Evolutionary conservation across 2,797 vertebrate species (phyloP).

Genomic region (Chaunax sp.): DNA sequence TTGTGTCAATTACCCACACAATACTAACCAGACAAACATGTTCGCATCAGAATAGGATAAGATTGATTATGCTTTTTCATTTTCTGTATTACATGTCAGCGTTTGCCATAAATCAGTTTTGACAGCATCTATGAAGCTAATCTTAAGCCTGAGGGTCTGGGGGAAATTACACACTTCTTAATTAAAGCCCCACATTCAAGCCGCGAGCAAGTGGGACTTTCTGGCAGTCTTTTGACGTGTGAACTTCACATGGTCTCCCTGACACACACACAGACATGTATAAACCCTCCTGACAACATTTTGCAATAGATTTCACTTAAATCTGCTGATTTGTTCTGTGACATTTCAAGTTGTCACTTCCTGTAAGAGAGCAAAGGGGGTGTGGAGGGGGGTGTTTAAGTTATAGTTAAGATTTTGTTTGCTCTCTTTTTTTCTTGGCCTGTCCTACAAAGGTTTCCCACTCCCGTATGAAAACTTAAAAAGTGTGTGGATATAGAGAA

Average conservation of each 20-base stretch:
- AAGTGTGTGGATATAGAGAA: slow-evolving; percentile 57
- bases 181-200: slow-evolving; percentile 41
- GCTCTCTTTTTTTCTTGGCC: slow-evolving; percentile 52
- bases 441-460: slow-evolving; percentile 63
- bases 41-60: slow-evolving; percentile 58
- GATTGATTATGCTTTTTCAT: slow-evolving; percentile 60
- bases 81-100: slow-evolving; percentile 41
- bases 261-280: not conserved
- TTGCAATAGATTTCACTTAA: slow-evolving; percentile 14
- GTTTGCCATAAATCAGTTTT: slow-evolving; percentile 59
- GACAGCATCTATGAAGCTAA: slow-evolving; percentile 39
- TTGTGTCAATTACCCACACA: slow-evolving; percentile 66
- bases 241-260: slow-evolving; percentile 1
- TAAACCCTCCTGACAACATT: not conserved
- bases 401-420: slow-evolving; percentile 56
- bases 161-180: slow-evolving; percentile 51
- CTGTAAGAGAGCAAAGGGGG: slow-evolving; percentile 34
- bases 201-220: slow-evolving; percentile 30
- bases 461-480: slow-evolving; percentile 57
- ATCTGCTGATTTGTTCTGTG: slow-evolving; percentile 34
- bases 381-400: slow-evolving; percentile 58
- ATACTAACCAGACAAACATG: slow-evolving; percentile 68
- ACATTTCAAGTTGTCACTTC: slow-evolving; percentile 39
- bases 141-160: slow-evolving; percentile 47
- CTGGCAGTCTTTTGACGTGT: slow-evolving; percentile 30